These are phyloP conservation scores for Loripinus fragilis DNA, from an alignment of 2,888 invertebrate species.

Conservation along the genomic window DNA sequence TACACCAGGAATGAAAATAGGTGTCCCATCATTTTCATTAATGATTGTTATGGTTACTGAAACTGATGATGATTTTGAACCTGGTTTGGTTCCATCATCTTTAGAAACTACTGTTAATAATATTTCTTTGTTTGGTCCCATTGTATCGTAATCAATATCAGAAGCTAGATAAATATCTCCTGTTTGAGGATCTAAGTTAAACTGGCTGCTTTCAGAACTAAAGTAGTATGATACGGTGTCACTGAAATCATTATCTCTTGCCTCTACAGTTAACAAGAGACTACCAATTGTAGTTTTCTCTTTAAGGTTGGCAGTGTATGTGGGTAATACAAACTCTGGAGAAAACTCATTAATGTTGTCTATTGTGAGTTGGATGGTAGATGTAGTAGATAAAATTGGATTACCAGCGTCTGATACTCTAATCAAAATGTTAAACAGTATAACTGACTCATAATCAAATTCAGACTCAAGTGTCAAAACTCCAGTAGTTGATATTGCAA, in stretches of 20 bases:
- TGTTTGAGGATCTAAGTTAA: constrained; percentile 58
- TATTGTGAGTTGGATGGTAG: constrained; percentile 62
- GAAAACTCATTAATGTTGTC: constrained; percentile 74
- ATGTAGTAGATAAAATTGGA: constrained; percentile 57
- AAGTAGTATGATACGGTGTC: constrained; percentile 65
- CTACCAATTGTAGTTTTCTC: constrained; percentile 61
- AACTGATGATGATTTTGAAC: constrained; percentile 54
- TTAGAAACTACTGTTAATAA: constrained; percentile 54
- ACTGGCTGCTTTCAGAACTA: constrained; percentile 47
- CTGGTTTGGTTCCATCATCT: constrained; percentile 53
- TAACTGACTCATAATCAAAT: constrained; percentile 70
- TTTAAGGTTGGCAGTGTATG: constrained; percentile 53
- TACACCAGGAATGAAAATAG: constrained; percentile 69
- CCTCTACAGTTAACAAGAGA: constrained; percentile 60
- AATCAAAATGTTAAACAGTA: constrained; percentile 59
- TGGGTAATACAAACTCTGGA: constrained; percentile 64
- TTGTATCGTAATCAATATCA: constrained; percentile 58
- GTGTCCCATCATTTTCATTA: constrained; percentile 76
- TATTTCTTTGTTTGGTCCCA: constrained; percentile 39
- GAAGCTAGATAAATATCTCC: constrained; percentile 56
- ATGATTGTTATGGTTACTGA: constrained; percentile 69
- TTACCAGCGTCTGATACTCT: constrained; percentile 67
- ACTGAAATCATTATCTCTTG: constrained; percentile 63
- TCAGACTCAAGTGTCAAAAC: constrained; percentile 54
- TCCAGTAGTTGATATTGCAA: constrained; percentile 58